These are phyloP conservation scores for Hyperopisus bebe DNA, from an alignment of 2,113 vertebrate genomes.

Conservation along the genomic window DNA sequence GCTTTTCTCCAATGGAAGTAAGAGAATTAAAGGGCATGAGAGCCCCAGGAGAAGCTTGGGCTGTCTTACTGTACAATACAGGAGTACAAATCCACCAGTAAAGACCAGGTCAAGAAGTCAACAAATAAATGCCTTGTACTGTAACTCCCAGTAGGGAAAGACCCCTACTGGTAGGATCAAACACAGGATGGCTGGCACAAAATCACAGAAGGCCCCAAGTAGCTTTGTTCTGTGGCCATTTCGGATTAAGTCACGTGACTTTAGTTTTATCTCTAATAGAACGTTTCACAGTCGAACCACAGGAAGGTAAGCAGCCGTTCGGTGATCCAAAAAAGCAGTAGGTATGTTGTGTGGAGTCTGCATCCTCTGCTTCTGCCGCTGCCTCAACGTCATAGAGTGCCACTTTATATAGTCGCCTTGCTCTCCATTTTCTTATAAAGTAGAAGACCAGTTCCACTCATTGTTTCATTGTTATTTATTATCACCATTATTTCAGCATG, in stretches of 20 bases:
- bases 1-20: not conserved
- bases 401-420: not conserved
- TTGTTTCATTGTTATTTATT: not conserved
- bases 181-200: not conserved
- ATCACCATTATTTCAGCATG: not conserved
- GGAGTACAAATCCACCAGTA: not conserved
- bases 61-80: not conserved
- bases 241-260: not conserved
- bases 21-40: not conserved
- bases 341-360: not conserved
- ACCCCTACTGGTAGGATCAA: not conserved
- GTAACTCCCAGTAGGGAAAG: not conserved
- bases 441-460: not conserved
- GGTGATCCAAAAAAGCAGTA: not conserved
- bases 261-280: not conserved
- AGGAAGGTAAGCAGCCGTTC: not conserved
- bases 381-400: not conserved
- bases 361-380: not conserved
- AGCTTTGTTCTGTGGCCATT: not conserved
- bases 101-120: not conserved
- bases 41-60: not conserved
- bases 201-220: not conserved
- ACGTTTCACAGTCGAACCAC: not conserved
- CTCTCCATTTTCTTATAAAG: not conserved
- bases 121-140: not conserved